Evolutionary conservation across 2,113 vertebrate genomes (phyloP).

Genomic region (Alaudala cheleensis): DNA sequence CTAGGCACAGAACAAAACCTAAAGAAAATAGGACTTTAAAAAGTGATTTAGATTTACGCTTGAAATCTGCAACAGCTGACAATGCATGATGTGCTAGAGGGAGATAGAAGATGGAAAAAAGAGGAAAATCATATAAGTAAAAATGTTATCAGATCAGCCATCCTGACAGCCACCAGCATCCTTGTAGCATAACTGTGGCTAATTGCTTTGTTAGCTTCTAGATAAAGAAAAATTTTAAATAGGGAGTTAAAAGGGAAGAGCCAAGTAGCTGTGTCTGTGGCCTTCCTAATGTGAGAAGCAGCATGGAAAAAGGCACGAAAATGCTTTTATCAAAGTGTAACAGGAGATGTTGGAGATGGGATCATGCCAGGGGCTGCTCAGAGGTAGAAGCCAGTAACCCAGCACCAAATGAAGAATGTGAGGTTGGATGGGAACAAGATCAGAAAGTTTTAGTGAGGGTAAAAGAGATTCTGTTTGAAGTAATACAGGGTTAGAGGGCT

Average conservation of each 20-base stretch:
- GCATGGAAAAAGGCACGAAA: not conserved
- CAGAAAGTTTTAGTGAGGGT: not conserved
- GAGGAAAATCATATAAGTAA: not conserved
- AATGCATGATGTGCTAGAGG: not conserved
- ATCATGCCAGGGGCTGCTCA: not conserved
- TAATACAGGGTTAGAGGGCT: not conserved
- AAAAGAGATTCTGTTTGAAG: not conserved
- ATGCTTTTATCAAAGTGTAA: not conserved
- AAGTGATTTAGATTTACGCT: not conserved
- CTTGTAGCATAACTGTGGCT: not conserved
- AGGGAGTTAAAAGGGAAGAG: not conserved
- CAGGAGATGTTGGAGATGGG: not conserved
- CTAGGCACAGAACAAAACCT: not conserved
- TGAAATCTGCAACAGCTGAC: not conserved
- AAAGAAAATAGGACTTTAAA: not conserved
- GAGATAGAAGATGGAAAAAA: not conserved
- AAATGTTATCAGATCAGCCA: not conserved
- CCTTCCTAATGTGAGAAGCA: not conserved
- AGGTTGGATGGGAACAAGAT: not conserved
- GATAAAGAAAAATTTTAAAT: not conserved
- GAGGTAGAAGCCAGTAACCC: rapidly evolving
- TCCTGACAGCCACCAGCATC: not conserved
- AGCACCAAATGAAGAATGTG: not conserved
- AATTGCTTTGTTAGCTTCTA: not conserved
- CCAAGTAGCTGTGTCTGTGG: not conserved